Base-by-base conservation (phyloP, 2,797 vertebrate species). In the Enteromius argenteus region DNA sequence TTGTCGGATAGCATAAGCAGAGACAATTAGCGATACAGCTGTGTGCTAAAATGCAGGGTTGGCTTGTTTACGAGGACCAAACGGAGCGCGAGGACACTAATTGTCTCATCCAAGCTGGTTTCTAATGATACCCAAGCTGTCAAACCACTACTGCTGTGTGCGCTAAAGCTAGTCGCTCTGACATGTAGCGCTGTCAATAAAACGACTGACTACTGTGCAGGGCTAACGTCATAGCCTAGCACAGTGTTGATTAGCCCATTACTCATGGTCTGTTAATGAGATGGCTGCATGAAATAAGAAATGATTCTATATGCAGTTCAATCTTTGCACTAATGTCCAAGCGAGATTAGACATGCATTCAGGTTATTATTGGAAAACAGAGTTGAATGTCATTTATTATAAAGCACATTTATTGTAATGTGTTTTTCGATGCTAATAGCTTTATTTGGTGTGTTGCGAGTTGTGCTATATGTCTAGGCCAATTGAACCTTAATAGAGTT, bases 61-160 rank as follows among this genome's bases (percentile, higher is more conserved):
- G 67, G 53, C 37, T 71, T 79, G 74, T 83, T 83, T 86, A 42
- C 35, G 23, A 32, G 21, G 44, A 32, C 72, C 79, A 69, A 72
- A 58, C 27, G n/a, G 62, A 19, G 14, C 30, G 56, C 42, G 32
- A 78, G 44, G 30, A 72, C 79, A 53, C 73, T 83, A 79, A 79
- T 72, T 67, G 75, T 79, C 58, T 83, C 66, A 44, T 82, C 66
- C 3, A 53, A 37, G 42, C 74, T 60, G 30, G 53, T 73, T 51
- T 74, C 21, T 86, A 83, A 83, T 79, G 74, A 82, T 74, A 82
- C 85, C 44, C 79, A 72, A 86, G 73, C 80, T 82, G 85, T 82
- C 74, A 78, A 44, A 81, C 27, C 84, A 82, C 72, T 32, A 64
- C 66, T 72, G 80, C 74, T 83, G 73, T 8, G 74, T 72, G 51